phyloP scores from a whole-genome alignment of 2,113 vertebrate species.

The Donacobius atricapilla region DNA sequence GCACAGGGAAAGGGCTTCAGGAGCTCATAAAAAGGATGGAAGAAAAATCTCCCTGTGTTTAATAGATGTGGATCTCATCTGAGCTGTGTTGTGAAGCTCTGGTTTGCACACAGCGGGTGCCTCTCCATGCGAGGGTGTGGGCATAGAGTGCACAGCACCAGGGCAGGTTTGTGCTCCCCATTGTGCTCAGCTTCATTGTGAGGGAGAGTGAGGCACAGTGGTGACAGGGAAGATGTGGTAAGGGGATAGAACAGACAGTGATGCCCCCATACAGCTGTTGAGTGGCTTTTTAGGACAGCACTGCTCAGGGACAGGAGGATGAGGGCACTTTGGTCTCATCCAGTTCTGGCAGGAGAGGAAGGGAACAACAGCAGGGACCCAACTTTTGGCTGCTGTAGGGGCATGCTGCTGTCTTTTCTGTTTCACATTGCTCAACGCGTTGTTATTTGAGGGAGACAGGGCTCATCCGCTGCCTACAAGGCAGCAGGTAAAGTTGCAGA shows the following conservation, averaged over 20 bases:
- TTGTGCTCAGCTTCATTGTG: fast-evolving
- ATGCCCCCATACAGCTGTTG: fast-evolving
- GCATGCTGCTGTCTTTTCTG: background rate
- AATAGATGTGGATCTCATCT: background rate
- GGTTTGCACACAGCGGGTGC: fast-evolving
- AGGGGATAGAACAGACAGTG: background rate
- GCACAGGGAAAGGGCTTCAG: fast-evolving
- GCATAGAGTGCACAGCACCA: fast-evolving
- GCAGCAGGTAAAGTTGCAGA: background rate
- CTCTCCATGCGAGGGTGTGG: fast-evolving
- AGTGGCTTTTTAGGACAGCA: background rate
- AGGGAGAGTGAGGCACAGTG: too few species aligned
- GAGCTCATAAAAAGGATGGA: fast-evolving
- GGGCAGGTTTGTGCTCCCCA: fast-evolving
- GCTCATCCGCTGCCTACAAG: background rate
- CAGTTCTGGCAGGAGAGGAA: background rate
- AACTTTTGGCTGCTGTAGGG: fast-evolving
- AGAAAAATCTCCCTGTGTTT: background rate
- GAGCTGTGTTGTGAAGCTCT: background rate
- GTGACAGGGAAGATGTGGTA: background rate
- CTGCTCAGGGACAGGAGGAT: fast-evolving
- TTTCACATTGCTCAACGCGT: fast-evolving
- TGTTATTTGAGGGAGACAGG: background rate
- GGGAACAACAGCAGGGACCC: background rate
- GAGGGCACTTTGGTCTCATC: fast-evolving